A percentile compares a stretch with the other conserved stretches of the same genome.
These are phyloP conservation scores for Magallana nippona DNA, from an alignment of 2,888 invertebrate genomes.

Conservation along the genomic window DNA sequence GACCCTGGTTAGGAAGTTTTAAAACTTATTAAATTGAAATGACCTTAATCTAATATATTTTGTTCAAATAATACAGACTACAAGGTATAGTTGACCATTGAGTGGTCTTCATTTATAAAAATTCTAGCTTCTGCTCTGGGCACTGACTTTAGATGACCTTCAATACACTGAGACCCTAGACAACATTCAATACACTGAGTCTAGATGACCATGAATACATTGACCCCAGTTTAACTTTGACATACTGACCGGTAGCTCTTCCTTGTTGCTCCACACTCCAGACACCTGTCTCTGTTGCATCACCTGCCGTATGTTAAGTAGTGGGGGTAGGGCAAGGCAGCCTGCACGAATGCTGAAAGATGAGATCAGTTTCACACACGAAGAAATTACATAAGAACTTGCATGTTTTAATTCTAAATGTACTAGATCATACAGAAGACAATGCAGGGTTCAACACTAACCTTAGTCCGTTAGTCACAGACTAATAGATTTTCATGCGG, in stretches of 20 bases:
- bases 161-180: neutral
- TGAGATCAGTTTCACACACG: neutral
- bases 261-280: conserved; percentile 93
- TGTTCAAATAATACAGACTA: no score
- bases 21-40: no score
- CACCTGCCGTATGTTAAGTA: conserved; percentile 95
- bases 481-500: no score
- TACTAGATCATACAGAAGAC: no score
- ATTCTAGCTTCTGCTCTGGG: neutral
- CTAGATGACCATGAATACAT: neutral
- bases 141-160: neutral
- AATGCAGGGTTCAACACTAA: no score
- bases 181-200: conserved; percentile 81
- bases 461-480: no score
- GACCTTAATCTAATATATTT: no score
- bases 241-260: conserved; percentile 93
- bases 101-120: no score
- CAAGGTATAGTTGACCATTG: no score
- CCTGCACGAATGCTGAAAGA: conserved; percentile 88
- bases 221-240: neutral
- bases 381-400: no score
- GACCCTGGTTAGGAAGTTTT: no score
- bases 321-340: conserved; percentile 94
- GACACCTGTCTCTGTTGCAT: conserved; percentile 94
- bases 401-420: no score